These are phyloP conservation scores for Glossophaga mutica DNA, from an alignment of 2,797 vertebrate species.

Conservation along the genomic window DNA sequence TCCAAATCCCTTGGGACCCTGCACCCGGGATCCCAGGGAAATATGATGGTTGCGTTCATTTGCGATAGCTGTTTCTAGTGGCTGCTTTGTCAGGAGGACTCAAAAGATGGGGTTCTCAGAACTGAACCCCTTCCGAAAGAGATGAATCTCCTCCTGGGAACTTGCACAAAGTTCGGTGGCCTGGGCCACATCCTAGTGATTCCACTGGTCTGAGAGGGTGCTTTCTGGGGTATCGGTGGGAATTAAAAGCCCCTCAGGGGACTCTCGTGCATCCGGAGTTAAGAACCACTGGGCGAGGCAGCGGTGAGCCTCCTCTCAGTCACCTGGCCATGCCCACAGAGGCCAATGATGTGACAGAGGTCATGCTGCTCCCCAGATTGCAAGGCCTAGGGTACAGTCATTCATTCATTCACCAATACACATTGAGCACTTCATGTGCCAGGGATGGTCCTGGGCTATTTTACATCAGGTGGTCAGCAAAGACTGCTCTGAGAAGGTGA, in stretches of 20 bases:
- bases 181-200: neutral
- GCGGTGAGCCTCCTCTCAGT: neutral
- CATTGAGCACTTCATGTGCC: neutral
- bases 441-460: neutral
- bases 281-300: neutral
- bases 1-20: neutral
- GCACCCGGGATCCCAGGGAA: neutral
- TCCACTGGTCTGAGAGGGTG: neutral
- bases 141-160: neutral
- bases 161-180: neutral
- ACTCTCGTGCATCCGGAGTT: neutral
- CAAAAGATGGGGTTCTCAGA: neutral
- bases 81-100: neutral
- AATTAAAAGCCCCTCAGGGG: neutral
- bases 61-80: neutral
- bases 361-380: rapidly evolving
- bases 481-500: neutral
- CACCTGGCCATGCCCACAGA: neutral
- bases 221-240: neutral
- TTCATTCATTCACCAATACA: neutral
- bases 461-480: neutral
- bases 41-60: neutral
- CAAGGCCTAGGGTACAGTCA: neutral
- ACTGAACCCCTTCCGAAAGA: neutral
- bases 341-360: neutral